phyloP scores from a whole-genome alignment of 1,140 invertebrate genomes.

The Brachionus angularis region DNA sequence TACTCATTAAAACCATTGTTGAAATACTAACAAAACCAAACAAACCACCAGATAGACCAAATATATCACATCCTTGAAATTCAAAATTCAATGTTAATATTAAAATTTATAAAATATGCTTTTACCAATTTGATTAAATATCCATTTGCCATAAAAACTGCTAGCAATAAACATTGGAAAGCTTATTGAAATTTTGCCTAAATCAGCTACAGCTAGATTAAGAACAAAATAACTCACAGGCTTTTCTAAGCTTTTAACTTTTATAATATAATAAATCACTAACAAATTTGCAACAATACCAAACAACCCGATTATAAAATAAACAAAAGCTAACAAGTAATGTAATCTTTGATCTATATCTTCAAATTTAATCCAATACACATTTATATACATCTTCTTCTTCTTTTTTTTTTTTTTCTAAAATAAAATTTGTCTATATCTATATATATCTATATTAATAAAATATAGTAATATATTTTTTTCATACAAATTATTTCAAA shows the following conservation, averaged over 20 bases:
- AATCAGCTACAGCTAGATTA: neutral
- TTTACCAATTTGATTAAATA: slow-evolving; percentile 27
- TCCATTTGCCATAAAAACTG: neutral
- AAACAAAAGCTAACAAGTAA: slow-evolving; percentile 15
- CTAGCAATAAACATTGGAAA: neutral
- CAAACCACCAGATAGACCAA: slow-evolving; percentile 14
- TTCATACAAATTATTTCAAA: too few relatives aligned
- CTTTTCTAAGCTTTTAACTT: neutral
- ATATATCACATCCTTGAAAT: slow-evolving; percentile 30
- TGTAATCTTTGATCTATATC: slow-evolving; percentile 21
- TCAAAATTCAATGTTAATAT: neutral
- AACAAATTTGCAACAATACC: slow-evolving; percentile 16
- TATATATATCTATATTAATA: too few relatives aligned
- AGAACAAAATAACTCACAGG: neutral
- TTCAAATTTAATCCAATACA: slow-evolving; percentile 28
- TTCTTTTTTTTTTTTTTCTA: too few relatives aligned
- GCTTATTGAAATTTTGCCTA: neutral
- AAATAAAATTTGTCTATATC: too few relatives aligned
- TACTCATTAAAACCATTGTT: slow-evolving; percentile 37
- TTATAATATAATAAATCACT: slow-evolving; percentile 32
- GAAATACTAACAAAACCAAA: slow-evolving; percentile 31
- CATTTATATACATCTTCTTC: slow-evolving; percentile 31
- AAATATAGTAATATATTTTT: too few relatives aligned
- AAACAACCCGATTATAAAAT: slow-evolving; percentile 8
- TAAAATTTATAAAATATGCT: neutral